Conservation (phyloP, 2,113 vertebrate species). For the Nycticryphes semicollaris region DNA sequence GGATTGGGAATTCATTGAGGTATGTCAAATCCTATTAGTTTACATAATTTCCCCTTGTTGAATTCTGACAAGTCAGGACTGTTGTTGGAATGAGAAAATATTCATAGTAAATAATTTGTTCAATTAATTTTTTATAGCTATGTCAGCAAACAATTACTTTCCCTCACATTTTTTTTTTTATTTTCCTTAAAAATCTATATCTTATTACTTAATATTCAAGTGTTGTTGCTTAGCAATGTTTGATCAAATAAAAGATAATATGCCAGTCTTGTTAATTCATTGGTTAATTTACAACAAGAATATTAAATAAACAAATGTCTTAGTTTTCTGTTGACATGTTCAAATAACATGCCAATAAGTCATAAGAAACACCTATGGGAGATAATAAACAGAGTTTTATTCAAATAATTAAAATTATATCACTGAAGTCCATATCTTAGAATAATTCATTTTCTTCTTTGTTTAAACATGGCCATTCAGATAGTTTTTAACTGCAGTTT, state of each 20-base stretch:
- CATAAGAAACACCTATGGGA: not conserved
- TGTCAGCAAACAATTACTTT: slow-evolving; percentile 17
- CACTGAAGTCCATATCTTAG: not conserved
- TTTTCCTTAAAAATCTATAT: not conserved
- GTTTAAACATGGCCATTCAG: not conserved
- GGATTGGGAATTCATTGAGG: slow-evolving; percentile 53
- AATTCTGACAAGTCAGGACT: slow-evolving; percentile 42
- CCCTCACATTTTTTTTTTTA: not conserved
- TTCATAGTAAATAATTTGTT: not conserved
- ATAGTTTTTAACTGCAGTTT: not conserved
- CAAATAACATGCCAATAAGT: not conserved
- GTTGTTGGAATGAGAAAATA: slow-evolving; percentile 18
- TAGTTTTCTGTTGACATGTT: not conserved
- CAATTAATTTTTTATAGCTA: not conserved
- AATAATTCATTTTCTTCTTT: not conserved
- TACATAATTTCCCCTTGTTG: slow-evolving; percentile 59
- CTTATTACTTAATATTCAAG: not conserved
- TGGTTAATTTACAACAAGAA: not conserved
- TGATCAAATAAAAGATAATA: not conserved
- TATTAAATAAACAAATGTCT: not conserved
- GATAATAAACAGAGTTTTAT: not conserved
- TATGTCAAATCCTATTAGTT: slow-evolving; percentile 72
- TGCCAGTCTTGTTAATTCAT: not conserved
- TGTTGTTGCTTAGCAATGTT: not conserved
- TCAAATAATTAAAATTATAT: not conserved